Evolutionary conservation across 2,888 invertebrate species (phyloP), one percentile per base, ranked within the genome.

Genomic region (Cephus pulcher): DNA sequence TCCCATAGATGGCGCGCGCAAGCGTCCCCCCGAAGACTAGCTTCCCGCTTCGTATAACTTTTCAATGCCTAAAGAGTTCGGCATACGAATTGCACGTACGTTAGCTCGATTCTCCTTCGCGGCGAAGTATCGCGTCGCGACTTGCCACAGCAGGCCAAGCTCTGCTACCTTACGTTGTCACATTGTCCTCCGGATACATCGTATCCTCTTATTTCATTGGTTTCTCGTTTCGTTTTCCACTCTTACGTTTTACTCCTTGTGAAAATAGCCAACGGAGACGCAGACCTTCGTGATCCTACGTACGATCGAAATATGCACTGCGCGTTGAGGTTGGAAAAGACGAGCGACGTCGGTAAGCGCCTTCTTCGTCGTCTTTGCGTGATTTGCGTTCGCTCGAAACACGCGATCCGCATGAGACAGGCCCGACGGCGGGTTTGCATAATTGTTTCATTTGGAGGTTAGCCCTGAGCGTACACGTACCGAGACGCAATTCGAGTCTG

Each of bases 391-490:
- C 71, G 71, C 4, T 56, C 71, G 32, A 32, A 23, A 32, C 32
- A 34, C 71, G 71, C 32, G 23, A 71, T 34, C 32, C 71, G 71
- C 71, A 9, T 9, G 30, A 34, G 32, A 71, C 33, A 32, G 71
- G 4, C 56, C 56, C 56, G 56, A 56, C 56, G 56, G 71, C 71
- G 30, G 33, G 32, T 33, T 71, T 71, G 32, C 71, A 71, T 71
- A 71, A 71, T 71, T 71, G 33, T 71, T 71, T 71, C 71, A 15
- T 71, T 71, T 71, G 32, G 71, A 71, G 33, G 71, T 71, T 71
- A 33, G 71, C 71, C 71, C 71, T 71, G 71, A 71, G 71, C 71
- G 71, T 71, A 34, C 71, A 71, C 34, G 33, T 71, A 71, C 71
- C 71, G 71, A 34, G 32, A 34, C 71, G 71, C 71, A 23, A 33